Evolutionary conservation across 1,140 invertebrate genomes (phyloP).

Genomic region (Acromyrmex heyeri): DNA sequence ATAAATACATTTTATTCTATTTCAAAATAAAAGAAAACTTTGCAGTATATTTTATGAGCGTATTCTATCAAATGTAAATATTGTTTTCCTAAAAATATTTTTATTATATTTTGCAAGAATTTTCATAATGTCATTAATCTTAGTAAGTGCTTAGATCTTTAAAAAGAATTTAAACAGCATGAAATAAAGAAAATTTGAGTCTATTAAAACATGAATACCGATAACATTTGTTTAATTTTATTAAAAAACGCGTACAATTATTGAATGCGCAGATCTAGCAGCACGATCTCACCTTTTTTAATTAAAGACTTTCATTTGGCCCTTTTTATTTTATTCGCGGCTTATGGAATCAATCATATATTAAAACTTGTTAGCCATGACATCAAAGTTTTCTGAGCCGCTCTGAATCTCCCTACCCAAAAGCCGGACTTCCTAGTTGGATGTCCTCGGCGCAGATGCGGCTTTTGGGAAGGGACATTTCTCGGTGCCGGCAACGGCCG

Average conservation of each 20-base stretch:
- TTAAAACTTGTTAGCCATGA: not conserved
- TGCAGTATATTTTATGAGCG: no score
- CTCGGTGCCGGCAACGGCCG: slow-evolving; percentile 25
- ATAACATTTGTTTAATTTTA: no score
- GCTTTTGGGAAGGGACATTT: slow-evolving; percentile 61
- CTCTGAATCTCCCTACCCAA: slow-evolving; percentile 62
- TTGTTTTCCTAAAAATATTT: no score
- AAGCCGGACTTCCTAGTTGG: slow-evolving; percentile 44
- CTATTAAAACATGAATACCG: no score
- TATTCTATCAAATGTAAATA: no score
- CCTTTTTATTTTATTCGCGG: not conserved
- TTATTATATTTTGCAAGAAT: no score
- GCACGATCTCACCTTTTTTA: not conserved
- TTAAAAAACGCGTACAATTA: not conserved
- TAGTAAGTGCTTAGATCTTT: no score
- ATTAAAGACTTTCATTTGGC: not conserved
- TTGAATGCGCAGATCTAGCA: not conserved
- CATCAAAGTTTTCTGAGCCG: not conserved
- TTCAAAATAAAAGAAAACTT: no score
- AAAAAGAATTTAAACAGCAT: no score
- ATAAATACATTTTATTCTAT: no score
- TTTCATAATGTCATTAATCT: no score
- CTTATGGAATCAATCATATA: not conserved
- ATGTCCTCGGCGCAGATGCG: slow-evolving; percentile 77
- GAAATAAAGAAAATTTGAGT: no score